Percentiles rank a stretch among this genome's conserved stretches.
Evolutionary conservation across 2,113 vertebrate genomes (phyloP).

Genomic region (Lepus timidus): DNA sequence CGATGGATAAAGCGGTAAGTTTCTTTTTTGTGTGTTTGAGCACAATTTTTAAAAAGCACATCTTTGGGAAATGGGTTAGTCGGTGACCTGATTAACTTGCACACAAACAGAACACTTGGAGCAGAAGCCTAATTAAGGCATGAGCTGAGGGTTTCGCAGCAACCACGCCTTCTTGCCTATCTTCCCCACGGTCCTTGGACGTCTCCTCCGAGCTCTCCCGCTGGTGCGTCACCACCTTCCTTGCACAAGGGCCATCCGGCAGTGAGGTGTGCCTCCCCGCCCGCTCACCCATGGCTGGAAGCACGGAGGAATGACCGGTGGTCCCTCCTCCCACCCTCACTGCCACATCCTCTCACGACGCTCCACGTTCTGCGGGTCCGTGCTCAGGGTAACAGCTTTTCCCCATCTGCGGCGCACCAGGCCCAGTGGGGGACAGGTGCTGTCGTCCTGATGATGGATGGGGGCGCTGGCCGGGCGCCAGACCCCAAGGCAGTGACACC

Average conservation of each 20-base stretch:
- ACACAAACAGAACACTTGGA: not conserved
- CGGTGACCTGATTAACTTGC: rapidly evolving
- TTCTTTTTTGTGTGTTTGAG: not conserved
- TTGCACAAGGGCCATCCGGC: not conserved
- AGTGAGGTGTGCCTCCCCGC: not conserved
- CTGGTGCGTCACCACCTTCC: no score
- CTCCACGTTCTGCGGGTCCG: not conserved
- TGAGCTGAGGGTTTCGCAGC: no score
- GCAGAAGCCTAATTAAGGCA: not conserved
- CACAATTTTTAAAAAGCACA: not conserved
- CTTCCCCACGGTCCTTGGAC: not conserved
- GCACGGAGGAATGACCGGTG: no score
- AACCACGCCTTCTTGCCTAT: rapidly evolving
- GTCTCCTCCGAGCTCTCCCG: not conserved
- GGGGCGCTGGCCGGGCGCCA: not conserved
- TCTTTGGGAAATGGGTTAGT: not conserved
- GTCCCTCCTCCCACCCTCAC: rapidly evolving
- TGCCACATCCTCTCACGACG: not conserved
- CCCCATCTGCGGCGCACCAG: not conserved
- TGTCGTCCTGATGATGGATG: no score
- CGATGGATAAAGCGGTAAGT: not conserved
- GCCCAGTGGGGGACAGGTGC: no score
- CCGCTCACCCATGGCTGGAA: not conserved
- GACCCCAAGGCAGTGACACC: not conserved
- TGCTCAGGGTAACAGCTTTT: not conserved